Percentiles rank a stretch among this genome's conserved stretches.
Evolutionary conservation across 2,113 vertebrate species (phyloP).

Genomic region (Apeltes quadracus): DNA sequence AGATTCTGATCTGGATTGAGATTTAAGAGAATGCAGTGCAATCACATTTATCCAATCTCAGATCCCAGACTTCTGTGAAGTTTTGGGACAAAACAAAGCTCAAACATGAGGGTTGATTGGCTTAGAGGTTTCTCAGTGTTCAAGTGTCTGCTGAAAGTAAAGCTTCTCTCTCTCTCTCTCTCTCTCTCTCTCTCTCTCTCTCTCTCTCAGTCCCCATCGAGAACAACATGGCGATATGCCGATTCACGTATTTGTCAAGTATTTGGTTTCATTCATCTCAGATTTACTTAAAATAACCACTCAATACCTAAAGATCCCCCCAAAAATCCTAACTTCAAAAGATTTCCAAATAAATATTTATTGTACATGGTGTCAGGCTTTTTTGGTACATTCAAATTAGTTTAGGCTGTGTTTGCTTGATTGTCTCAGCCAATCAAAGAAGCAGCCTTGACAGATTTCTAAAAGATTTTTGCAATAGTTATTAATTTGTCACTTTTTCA

Average conservation of each 20-base stretch:
- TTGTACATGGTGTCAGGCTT: background rate
- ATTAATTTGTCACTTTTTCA: background rate
- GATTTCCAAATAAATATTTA: background rate
- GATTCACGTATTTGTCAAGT: too few relatives aligned
- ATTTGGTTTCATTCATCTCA: background rate
- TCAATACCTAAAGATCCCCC: background rate
- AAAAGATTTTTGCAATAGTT: background rate
- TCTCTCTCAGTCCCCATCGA: constrained; percentile 29
- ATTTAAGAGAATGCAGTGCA: background rate
- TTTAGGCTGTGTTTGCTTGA: background rate
- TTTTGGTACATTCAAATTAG: background rate
- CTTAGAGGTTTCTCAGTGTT: constrained; percentile 24
- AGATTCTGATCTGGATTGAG: background rate
- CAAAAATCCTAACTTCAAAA: background rate
- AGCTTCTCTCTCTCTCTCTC: constrained; percentile 40
- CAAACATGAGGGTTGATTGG: background rate
- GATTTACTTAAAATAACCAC: background rate
- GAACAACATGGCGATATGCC: constrained; percentile 24
- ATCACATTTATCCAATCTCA: background rate
- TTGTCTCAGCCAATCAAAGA: background rate
- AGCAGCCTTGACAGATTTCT: background rate
- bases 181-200: too few relatives aligned
- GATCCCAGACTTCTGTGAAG: background rate
- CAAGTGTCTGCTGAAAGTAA: constrained; percentile 40
- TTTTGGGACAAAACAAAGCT: background rate